Conservation (phyloP, 2,797 vertebrate genomes). For the Gymnothorax javanicus region DNA sequence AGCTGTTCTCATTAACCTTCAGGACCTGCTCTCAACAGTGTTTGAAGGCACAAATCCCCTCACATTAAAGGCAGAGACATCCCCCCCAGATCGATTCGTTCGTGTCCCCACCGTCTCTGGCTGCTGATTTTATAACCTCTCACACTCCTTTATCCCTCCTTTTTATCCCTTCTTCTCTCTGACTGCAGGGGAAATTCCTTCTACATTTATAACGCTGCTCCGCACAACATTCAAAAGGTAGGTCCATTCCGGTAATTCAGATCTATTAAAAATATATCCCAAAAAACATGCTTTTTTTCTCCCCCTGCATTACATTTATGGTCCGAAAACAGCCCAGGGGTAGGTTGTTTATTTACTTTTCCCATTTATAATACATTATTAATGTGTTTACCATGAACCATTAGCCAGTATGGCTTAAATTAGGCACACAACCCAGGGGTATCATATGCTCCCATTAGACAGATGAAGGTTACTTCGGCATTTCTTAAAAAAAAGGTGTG, state of each 20-base stretch:
- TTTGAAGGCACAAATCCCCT: background rate
- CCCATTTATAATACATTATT: constrained; percentile 2
- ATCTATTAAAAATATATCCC: background rate
- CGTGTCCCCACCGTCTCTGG: background rate
- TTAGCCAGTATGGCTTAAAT: background rate
- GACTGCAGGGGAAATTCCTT: background rate
- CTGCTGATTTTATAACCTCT: background rate
- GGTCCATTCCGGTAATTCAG: background rate
- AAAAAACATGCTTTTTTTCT: background rate
- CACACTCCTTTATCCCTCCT: background rate
- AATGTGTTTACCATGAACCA: background rate
- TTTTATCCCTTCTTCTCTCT: background rate
- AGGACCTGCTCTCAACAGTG: background rate
- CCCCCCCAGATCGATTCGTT: background rate
- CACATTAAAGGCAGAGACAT: background rate
- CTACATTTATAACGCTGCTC: background rate
- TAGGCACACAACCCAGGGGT: background rate
- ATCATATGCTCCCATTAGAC: background rate
- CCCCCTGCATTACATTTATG: background rate
- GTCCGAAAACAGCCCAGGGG: background rate
- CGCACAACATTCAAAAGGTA: background rate
- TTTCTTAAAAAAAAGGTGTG: background rate
- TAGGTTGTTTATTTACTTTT: background rate
- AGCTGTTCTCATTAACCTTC: constrained; percentile 14
- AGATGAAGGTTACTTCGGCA: background rate